Conservation (phyloP, 2,797 vertebrate genomes). For the Acropternis orthonyx region DNA sequence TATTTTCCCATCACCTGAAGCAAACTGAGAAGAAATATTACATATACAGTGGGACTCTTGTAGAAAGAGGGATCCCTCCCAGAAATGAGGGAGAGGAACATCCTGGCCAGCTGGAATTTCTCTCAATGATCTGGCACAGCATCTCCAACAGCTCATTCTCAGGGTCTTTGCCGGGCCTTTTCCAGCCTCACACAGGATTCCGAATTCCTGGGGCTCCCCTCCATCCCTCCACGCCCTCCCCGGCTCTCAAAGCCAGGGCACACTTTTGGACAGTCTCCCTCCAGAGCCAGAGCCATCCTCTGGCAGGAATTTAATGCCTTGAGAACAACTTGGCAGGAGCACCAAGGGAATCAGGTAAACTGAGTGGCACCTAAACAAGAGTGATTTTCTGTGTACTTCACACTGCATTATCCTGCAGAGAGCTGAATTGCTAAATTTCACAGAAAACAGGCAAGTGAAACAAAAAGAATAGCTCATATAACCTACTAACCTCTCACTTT, state of each 20-base stretch:
- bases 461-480: background rate
- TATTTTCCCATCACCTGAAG: background rate
- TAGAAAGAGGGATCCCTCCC: background rate
- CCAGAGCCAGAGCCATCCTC: background rate
- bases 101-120: background rate
- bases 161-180: background rate
- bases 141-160: background rate
- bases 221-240: background rate
- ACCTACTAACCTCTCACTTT: background rate
- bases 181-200: background rate
- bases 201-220: background rate
- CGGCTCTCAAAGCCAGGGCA: background rate
- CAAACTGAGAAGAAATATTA: background rate
- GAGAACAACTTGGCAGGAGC: background rate
- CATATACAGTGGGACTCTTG: background rate
- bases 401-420: background rate
- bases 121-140: background rate
- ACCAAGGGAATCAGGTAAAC: background rate
- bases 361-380: background rate
- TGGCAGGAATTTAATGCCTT: background rate
- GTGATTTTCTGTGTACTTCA: background rate
- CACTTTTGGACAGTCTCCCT: background rate
- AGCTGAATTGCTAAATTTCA: background rate
- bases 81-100: background rate
- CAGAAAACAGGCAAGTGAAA: background rate